Evolutionary conservation across 1,140 invertebrate species (phyloP), one percentile per base, ranked within the genome.

Genomic region (Eciton burchellii): DNA sequence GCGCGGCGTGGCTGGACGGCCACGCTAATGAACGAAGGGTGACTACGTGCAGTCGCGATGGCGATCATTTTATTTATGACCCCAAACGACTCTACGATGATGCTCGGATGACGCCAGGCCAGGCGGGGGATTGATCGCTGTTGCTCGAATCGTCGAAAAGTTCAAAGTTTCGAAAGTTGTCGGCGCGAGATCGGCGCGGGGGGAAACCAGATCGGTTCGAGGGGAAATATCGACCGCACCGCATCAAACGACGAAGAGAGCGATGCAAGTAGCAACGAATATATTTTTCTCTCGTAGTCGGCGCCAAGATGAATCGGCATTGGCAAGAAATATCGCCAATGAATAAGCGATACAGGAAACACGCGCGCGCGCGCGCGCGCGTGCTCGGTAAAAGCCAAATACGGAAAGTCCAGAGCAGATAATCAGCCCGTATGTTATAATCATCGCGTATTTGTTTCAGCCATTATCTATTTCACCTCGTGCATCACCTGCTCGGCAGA

Each of bases 381-480:
- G n/a, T n/a, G n/a, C n/a, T n/a, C n/a, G 85, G 85, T 89, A 88
- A 84, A 89, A 89, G 87, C 90, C 88, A 88, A 91, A 91, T 90
- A 86, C 92, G 90, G 92, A 93, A 93, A 92, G 92, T 92, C 88
- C 90, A 87, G 76, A 84, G 60, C 68, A 90, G 92, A 93, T 93
- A 93, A 92, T 93, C 91, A 90, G 82, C 92, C 92, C 92, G 91
- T 93, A 93, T 93, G 91, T 88, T 92, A 91, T 87, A 93, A 92
- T 92, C 90, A 87, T 86, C 86, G 73, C 86, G 92, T 91, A 93
- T 93, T 92, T 92, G 91, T 92, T 93, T 89, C 89, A 92, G 73
- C 68, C 88, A 91, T 91, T 92, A 92, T 92, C 90, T 92, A 90
- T 91, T 90, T 83, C 62, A 83, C 81, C 82, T 76, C 72, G 74